Base-by-base conservation (phyloP, 2,113 vertebrate genomes). In the Camelus bactrianus region DNA sequence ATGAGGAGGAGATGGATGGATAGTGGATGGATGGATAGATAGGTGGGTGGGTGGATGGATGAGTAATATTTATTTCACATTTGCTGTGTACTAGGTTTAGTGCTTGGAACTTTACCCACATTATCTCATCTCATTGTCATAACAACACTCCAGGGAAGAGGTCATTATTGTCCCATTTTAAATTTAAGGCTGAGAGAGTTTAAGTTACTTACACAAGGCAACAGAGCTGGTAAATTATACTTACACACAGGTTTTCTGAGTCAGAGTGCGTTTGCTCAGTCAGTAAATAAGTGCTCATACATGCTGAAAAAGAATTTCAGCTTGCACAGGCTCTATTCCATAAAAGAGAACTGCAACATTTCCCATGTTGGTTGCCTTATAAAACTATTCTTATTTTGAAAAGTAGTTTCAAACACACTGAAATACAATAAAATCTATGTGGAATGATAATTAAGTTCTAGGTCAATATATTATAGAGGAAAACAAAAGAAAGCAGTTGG, bases 391-490 rank as follows among this genome's bases (percentile, higher is more conserved):
- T 5, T 11, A 81, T 85, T 93, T 93, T 96, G 60, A 72, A 92
- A 70, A 91, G 65, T 84, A 91, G 91, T 90, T 92, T 75, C 38
- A 92, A 70, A 79, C 32, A 62, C 42, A 65, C 52, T 65, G 42
- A 76, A 90, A 75, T 35, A 79, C 77, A 88, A 73, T 67, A 81
- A 93, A 73, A 94, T 88, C 89, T 62, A 82, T 62, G 26, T 73
- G 65, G 38, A 89, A 54, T 83, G 84, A 10, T 73, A 94, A 93
- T 94, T 94, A 94, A 52, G 50, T 58, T 91, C 80, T 58, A 96
- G 58, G 92, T 90, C 94, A 86, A 73, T 84, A 62, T 75, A 84
- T 60, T 76, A 54, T 89, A 65, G 89, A 75, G 42, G 52, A 56
- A 93, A 96, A 75, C 85, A 85, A 89, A 91, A 70, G 62, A 67